Conservation (phyloP, 1,140 invertebrate genomes). For the Bombus confusus region DNA sequence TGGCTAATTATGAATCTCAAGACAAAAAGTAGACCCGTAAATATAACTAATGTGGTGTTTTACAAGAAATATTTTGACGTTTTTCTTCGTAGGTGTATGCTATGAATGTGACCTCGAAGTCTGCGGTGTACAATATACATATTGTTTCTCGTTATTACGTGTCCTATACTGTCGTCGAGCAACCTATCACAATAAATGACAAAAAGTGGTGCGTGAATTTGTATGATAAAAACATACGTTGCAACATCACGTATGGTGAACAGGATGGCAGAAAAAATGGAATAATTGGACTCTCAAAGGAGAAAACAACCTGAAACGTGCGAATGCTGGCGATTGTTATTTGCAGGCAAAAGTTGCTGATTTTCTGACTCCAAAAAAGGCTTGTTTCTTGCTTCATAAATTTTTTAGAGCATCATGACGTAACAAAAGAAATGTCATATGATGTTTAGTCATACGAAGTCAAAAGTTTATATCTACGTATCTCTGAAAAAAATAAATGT, state of each 20-base stretch:
- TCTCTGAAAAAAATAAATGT: neutral
- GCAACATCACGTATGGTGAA: neutral
- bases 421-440: neutral
- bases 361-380: too few species aligned
- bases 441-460: neutral
- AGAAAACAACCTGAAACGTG: neutral
- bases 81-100: slow-evolving; percentile 35
- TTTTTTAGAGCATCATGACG: neutral
- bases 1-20: neutral
- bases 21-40: too few species aligned
- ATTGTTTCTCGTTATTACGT: slow-evolving; percentile 43
- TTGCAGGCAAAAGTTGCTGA: neutral
- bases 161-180: slow-evolving; percentile 1
- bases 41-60: neutral
- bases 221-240: slow-evolving; percentile 20
- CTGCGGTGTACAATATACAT: slow-evolving; percentile 19
- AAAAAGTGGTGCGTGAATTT: slow-evolving; percentile 50
- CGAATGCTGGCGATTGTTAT: neutral
- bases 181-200: neutral
- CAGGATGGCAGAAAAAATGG: slow-evolving; percentile 11
- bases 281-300: neutral
- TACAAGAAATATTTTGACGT: slow-evolving; percentile 24
- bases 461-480: neutral
- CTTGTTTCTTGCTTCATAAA: too few species aligned
- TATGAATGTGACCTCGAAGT: slow-evolving; percentile 48